Base-by-base conservation (phyloP, 2,888 invertebrate genomes). In the Himalopsyche japonica region DNA sequence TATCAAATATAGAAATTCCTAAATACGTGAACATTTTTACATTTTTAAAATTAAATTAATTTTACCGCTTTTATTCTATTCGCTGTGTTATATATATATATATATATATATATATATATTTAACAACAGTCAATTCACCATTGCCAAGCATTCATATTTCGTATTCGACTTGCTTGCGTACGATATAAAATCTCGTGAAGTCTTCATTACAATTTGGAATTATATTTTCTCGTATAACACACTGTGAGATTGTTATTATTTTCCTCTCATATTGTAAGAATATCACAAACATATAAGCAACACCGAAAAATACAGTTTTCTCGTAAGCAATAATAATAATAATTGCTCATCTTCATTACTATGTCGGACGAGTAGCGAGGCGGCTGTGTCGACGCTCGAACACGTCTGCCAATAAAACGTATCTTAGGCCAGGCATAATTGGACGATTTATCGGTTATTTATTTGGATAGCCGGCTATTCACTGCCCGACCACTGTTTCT, bases 371-470 rank as follows among this genome's bases (percentile, higher is more conserved):
- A 24, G 57, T 57, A 57, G 57, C 57, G 10, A 20, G 20, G 57
- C 57, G 20, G 76, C 76, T n/a, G 12, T 34, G 34, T 30, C 76
- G 76, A 27, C 27, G 27, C 32, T n/a, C 76, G n/a, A 30, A 76
- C 76, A 30, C 76, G 76, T 34, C 76, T 34, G 76, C 76, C 34
- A 76, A 76, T 76, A 76, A 76, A 76, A 34, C 76, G 76, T 34
- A 76, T 30, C 76, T 57, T 57, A 34, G 76, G 20, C 48, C 49
- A 10, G 48, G 37, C 79, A 27, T 79, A 79, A 79, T 79, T 49
- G 79, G 30, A 27, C 79, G 27, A 78, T 79, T 79, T 79, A 49
- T 79, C 79, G 79, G 79, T 79, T 79, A 79, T 79, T 79, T 49
- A 48, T 57, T 57, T 57, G 57, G 32, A 18, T 30, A 24, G 76